Evolutionary conservation across 2,797 vertebrate genomes (phyloP).

Genomic region (Pitangus sulphuratus): DNA sequence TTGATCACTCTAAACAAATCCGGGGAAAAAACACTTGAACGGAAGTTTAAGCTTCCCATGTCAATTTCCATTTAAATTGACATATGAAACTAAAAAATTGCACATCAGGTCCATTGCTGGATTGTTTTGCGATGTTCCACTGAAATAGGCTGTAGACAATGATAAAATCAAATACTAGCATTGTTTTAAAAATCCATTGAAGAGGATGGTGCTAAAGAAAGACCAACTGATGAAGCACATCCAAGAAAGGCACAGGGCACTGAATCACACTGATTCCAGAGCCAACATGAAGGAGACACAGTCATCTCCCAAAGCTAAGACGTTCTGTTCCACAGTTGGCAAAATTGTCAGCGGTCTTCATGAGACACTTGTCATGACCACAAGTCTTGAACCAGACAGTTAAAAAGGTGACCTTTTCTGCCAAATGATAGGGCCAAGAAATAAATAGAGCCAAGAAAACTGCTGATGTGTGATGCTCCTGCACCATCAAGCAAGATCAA

Average conservation of each 20-base stretch:
- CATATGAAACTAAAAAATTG: background rate
- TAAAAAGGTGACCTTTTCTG: constrained; percentile 33
- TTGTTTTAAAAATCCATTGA: background rate
- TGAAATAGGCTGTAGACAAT: background rate
- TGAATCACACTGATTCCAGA: background rate
- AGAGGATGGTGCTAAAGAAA: background rate
- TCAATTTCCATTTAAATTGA: background rate
- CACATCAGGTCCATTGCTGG: no score
- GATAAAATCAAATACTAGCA: background rate
- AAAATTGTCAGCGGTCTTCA: background rate
- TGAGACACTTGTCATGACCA: background rate
- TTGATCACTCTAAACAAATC: background rate
- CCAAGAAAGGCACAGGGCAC: background rate
- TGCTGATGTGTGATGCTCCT: background rate
- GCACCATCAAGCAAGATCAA: constrained; percentile 37
- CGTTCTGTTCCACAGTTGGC: background rate
- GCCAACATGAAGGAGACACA: rapidly evolving
- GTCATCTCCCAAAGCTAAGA: background rate
- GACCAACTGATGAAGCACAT: background rate
- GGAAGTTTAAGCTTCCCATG: background rate
- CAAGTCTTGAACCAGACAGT: background rate
- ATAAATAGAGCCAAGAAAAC: constrained; percentile 4
- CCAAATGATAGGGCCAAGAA: background rate
- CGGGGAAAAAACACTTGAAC: background rate
- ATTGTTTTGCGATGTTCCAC: background rate